phyloP scores from a whole-genome alignment of 2,113 vertebrate species.

The Machaerirhynchus nigripectus region DNA sequence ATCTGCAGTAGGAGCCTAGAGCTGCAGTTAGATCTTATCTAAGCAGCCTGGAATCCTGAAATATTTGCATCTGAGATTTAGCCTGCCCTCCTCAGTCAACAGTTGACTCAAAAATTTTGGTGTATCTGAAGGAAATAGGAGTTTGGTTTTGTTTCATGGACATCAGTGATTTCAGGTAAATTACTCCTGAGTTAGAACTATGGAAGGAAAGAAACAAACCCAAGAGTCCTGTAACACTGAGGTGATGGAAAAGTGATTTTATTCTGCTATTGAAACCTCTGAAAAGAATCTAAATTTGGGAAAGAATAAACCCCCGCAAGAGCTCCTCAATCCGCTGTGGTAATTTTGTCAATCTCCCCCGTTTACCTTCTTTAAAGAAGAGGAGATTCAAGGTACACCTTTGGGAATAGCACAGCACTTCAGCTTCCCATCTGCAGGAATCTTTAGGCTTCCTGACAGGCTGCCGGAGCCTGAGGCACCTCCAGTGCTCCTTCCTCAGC shows the following conservation, averaged over 20 bases:
- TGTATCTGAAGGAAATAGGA: neutral
- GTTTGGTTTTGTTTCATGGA: neutral
- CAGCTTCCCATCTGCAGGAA: neutral
- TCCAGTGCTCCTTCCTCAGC: neutral
- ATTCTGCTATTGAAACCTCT: neutral
- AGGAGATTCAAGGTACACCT: neutral
- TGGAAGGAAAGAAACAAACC: neutral
- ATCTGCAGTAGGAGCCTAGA: neutral
- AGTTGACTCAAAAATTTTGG: neutral
- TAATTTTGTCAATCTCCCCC: neutral
- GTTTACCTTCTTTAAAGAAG: neutral
- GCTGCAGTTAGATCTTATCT: neutral
- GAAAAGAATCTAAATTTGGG: neutral
- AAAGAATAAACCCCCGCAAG: neutral
- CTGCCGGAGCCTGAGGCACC: neutral
- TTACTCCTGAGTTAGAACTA: neutral
- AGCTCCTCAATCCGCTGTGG: neutral
- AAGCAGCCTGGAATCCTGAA: neutral
- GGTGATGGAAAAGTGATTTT: neutral
- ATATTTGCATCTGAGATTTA: neutral
- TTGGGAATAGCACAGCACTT: neutral
- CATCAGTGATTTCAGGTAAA: neutral
- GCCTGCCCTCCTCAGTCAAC: neutral
- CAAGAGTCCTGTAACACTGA: neutral
- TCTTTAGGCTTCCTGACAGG: neutral